Evolutionary conservation across 2,113 vertebrate genomes (phyloP), one percentile per base, ranked within the genome.

Genomic region (Ascaphus truei): DNA sequence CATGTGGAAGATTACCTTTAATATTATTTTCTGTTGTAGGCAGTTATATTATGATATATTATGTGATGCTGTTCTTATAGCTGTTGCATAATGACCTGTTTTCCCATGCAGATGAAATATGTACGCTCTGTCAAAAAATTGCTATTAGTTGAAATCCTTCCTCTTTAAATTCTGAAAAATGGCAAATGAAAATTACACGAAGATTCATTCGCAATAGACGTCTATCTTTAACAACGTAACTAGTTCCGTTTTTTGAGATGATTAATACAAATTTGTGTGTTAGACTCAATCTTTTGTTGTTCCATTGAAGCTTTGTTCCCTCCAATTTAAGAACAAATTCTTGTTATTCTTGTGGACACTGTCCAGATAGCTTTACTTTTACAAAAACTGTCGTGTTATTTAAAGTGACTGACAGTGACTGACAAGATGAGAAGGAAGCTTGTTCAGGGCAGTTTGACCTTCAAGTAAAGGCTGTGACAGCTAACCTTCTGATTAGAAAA

Each of bases 401-500:
- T 51, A 37, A 58, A 69, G 47, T 60, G 66, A 60, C 55, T 59
- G 56, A 16, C 66, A 60, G 33, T 69, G 66, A 69, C 15, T 69
- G 66, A 69, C 66, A 69, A 69, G 45, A 69, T 60, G 56, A 60
- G 56, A 69, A 60, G 45, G 56, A 59, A 50, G 55, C 41, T 56
- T 69, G 66, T 69, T 39, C 56, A 51, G 66, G 56, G 66, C 56
- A 60, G 66, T 69, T 50, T 69, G 66, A 69, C 66, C 66, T 69
- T 69, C 66, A 69, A 69, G 66, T 60, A 59, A 60, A 69, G 55
- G 11, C 66, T 50, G 66, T 51, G 66, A 69, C 16, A 45, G 56
- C 45, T 69, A 31, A 69, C 66, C 66, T 69, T 69, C 66, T 50
- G 66, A 51, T 41, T 26, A 60, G 59, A 69, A 47, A 60, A 60